phyloP scores from a whole-genome alignment of 1,140 invertebrate species.

The Zaprionus camerounensis region DNA sequence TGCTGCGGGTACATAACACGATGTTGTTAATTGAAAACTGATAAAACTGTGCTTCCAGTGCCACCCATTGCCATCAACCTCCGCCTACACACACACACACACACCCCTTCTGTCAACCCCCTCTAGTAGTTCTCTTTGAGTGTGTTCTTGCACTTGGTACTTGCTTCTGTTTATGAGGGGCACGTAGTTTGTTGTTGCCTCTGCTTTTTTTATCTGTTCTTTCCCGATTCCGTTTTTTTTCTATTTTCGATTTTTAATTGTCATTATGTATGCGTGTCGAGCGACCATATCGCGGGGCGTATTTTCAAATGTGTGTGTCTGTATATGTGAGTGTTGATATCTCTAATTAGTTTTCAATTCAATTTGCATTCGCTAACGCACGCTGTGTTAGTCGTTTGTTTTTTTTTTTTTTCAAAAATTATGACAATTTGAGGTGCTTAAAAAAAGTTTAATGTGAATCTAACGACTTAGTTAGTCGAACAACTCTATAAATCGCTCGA shows the following conservation, averaged over 20 bases:
- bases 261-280: constrained; percentile 74
- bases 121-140: not conserved
- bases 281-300: constrained; percentile 59
- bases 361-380: constrained; percentile 66
- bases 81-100: not conserved
- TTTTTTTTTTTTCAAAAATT: constrained; percentile 39
- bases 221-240: constrained; percentile 46
- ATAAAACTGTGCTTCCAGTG: constrained; percentile 41
- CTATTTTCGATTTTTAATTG: constrained; percentile 73
- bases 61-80: not conserved
- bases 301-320: constrained; percentile 27
- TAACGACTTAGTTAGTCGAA: constrained; percentile 39
- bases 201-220: constrained; percentile 6
- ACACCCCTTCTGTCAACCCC: no score
- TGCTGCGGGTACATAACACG: constrained; percentile 62
- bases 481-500: constrained; percentile 36
- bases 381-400: constrained; percentile 46
- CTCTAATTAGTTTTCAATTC: constrained; percentile 80
- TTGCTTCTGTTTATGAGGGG: constrained; percentile 63
- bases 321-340: constrained; percentile 58
- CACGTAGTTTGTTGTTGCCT: constrained; percentile 8
- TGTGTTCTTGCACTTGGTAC: constrained; percentile 51
- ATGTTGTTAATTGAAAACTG: constrained; percentile 82
- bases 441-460: constrained; percentile 61
- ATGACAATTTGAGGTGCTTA: constrained; percentile 69